Base-by-base conservation (phyloP, 1,140 invertebrate genomes). In the Watersipora subatra region DNA sequence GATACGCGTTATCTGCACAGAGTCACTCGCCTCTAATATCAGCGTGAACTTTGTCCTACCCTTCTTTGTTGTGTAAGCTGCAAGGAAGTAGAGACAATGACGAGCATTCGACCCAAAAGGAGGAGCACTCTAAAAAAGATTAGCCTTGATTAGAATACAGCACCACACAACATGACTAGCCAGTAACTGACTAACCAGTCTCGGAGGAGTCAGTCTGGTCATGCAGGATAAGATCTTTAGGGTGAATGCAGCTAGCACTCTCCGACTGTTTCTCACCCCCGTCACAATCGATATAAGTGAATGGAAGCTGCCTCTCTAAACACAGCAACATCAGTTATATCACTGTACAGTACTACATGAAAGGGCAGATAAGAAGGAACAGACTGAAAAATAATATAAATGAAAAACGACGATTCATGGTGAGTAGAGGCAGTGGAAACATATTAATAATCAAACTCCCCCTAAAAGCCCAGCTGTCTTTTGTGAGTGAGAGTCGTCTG, bases 231-330 rank as follows among this genome's bases (percentile, higher is more conserved):
- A 46, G 34, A 12, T 46, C 34, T 46, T n/a, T 46, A 46, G 34
- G 34, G n/a, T 46, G 34, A 12, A 46, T 46, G n/a, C 34, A 46
- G 34, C n/a, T n/a, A 46, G 34, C 34, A n/a, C 34, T 46, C 34
- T 46, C 1, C 12, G 73, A 74, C 59, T 76, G 73, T 46, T 68
- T 70, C 34, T 73, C 69, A 12, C 73, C 74, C 57, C 73, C 76
- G 69, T 76, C 75, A 71, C 73, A 73, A 15, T 75, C 76, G 64
- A 58, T 58, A 22, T 76, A 34, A 2, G 66, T 69, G 59, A 78
- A 19, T 22, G 64, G 66, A 57, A 77, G 62, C 28, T 64, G 70
- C 20, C 68, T 66, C 20, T 72, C 75, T 74, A 64, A n/a, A 64
- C 58, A 55, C 3, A 20, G 65, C 17, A 26, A 57, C 19, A 55